Base-by-base conservation (phyloP, 2,113 vertebrate genomes). In the Alethe diademata region DNA sequence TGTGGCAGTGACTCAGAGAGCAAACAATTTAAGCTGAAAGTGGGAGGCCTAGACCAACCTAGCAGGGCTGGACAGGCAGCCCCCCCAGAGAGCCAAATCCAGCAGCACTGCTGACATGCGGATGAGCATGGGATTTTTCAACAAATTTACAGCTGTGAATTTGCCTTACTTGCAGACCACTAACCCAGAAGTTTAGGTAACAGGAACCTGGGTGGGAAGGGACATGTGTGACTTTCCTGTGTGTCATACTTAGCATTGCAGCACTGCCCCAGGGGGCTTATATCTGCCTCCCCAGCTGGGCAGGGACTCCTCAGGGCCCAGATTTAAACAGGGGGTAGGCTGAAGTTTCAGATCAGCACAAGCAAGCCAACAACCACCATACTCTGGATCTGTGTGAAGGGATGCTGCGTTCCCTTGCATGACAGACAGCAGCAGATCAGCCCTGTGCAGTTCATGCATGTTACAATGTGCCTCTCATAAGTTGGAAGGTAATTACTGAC, bases 401-500 rank as follows among this genome's bases (percentile, higher is more conserved):
- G 35, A 47, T 85, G 61, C 65, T 75, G 40, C 33, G 47, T 47
- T 40, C 61, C 29, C 35, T 90, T 61, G 47, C n/a, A 20, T 23
- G 70, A 35, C 3, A 13, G 28, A 31, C 20, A 11, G 12, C n/a
- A 76, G 48, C 38, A 76, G 22, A 60, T 60, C 24, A 58, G 31
- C 43, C 70, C 42, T 12, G 8, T 72, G 62, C 48, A 42, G 53
- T 31, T 69, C 28, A 24, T 40, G 36, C 60, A 24, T 2, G 2
- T 58, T 72, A 50, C 38, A 47, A 10, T 61, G 31, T 3, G 3
- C 35, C 33, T 81, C 57, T 78, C 3, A 0, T 64, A 71, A 1
- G 5, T 2, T 78, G 60, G 70, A 78, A 35, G 35, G 38, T 51
- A 78, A 72, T 23, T 83, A 96, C 96, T 92, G 45, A 97, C 97